Conservation (phyloP, 2,113 vertebrate genomes). For the Poeciliopsis occidentalis region DNA sequence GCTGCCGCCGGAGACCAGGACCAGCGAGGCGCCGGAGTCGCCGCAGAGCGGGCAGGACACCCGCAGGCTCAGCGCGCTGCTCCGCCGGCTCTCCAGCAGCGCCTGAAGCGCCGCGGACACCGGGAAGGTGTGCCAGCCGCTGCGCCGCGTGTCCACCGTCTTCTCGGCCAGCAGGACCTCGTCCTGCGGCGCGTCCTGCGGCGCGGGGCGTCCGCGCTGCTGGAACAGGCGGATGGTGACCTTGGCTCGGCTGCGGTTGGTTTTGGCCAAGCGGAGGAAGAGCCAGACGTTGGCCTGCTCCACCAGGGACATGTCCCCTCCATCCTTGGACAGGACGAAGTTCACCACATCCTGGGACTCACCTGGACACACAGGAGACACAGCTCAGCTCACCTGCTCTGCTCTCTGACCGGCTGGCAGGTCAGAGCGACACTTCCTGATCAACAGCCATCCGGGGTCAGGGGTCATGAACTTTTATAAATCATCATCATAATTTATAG, state of each 20-base stretch:
- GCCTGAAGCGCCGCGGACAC: constrained; percentile 87
- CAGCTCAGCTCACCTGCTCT: neutral
- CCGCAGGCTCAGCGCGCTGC: constrained; percentile 80
- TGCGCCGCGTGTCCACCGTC: constrained; percentile 90
- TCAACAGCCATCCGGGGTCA: too few relatives aligned
- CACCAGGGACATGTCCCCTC: constrained; percentile 88
- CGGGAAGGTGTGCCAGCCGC: constrained; percentile 95
- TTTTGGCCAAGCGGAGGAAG: constrained; percentile 92
- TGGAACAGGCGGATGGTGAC: constrained; percentile 89
- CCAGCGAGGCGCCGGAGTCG: constrained; percentile 84
- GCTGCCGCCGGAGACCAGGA: constrained; percentile 77
- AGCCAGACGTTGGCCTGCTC: constrained; percentile 95
- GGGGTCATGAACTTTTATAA: neutral
- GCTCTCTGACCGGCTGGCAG: neutral
- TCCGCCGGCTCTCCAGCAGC: constrained; percentile 73
- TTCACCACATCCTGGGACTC: constrained; percentile 81
- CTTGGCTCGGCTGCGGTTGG: constrained; percentile 90
- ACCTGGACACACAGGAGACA: constrained; percentile 74
- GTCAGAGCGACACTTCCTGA: neutral
- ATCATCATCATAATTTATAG: neutral
- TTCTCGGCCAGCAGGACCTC: constrained; percentile 87
- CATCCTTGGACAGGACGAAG: constrained; percentile 94
- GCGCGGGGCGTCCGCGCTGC: constrained; percentile 64
- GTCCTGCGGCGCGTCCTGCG: constrained; percentile 71
- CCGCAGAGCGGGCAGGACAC: constrained; percentile 90